phyloP scores from a whole-genome alignment of 2,888 invertebrate species.

The Cantharis rufa region DNA sequence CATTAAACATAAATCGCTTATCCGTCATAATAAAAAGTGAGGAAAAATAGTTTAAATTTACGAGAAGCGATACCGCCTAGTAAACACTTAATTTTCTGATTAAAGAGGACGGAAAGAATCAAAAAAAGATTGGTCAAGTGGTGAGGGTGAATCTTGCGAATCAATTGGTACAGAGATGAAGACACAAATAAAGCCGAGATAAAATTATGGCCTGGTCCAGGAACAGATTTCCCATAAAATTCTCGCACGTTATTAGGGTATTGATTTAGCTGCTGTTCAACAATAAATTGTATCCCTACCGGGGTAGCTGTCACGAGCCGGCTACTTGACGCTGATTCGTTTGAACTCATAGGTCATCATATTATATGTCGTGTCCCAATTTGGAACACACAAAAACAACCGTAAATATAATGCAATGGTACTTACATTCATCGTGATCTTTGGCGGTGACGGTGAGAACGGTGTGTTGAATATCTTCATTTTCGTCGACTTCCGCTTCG shows the following conservation, averaged over 20 bases:
- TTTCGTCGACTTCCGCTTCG: slow-evolving; percentile 96
- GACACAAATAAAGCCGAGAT: slow-evolving; percentile 25
- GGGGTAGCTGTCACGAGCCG: slow-evolving; percentile 27
- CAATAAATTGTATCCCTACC: slow-evolving; percentile 33
- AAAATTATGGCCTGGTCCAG: slow-evolving; percentile 24
- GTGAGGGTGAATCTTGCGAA: not conserved
- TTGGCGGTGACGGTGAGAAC: slow-evolving; percentile 98
- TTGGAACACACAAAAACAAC: not conserved
- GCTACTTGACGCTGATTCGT: slow-evolving; percentile 25
- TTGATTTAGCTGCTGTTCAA: slow-evolving; percentile 33
- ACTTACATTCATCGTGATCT: slow-evolving; percentile 99
- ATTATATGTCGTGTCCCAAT: not conserved
- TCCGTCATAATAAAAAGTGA: not conserved
- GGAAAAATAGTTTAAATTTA: not conserved
- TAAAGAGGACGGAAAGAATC: not conserved
- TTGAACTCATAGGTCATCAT: slow-evolving; percentile 7
- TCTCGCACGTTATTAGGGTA: slow-evolving; percentile 37
- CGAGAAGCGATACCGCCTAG: not conserved
- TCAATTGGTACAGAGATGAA: not conserved
- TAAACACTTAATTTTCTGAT: not conserved
- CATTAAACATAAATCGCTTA: not conserved
- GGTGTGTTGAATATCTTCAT: slow-evolving; percentile 96
- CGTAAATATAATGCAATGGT: slow-evolving; percentile 33
- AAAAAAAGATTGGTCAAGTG: not conserved
- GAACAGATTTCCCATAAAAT: slow-evolving; percentile 32